Conservation (phyloP, 2,113 vertebrate genomes). For the Lasiurus borealis region DNA sequence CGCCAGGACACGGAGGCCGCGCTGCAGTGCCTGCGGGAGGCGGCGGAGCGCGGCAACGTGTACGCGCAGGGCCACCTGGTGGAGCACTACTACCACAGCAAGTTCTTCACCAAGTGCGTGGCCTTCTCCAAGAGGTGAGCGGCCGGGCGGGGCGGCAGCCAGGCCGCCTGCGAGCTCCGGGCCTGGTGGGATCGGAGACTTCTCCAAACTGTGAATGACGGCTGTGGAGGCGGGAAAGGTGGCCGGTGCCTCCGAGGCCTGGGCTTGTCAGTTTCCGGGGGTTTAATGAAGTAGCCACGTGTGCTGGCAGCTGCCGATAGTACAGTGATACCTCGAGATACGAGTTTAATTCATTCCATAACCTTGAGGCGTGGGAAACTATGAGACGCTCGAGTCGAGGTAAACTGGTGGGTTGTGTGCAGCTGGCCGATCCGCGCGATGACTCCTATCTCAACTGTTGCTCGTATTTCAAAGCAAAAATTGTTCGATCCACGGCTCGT, state of each 20-base stretch:
- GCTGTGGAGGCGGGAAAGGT: not conserved
- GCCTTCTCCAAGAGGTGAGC: conserved; percentile 87
- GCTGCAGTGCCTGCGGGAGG: conserved; percentile 86
- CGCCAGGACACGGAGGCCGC: conserved; percentile 81
- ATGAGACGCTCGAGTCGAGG: no score
- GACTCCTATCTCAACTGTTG: no score
- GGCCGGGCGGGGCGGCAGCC: conserved; percentile 34
- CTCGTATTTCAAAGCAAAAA: no score
- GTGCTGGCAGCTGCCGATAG: not conserved
- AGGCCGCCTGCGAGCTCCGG: not conserved
- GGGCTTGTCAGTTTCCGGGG: not conserved
- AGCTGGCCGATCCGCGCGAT: no score
- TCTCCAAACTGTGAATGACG: not conserved
- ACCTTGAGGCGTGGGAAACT: no score
- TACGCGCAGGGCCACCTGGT: conserved; percentile 90
- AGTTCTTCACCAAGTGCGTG: conserved; percentile 87
- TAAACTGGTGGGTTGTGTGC: no score
- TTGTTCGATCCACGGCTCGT: no score
- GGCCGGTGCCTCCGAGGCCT: not conserved
- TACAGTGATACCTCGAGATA: no score
- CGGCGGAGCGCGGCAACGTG: conserved; percentile 87
- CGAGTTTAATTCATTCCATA: no score
- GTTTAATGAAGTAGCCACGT: not conserved
- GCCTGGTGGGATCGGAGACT: not conserved
- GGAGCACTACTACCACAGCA: conserved; percentile 89